Percentiles rank a stretch among this genome's conserved stretches.
These are phyloP conservation scores for Equus quagga DNA, from an alignment of 2,113 vertebrate species.

Conservation along the genomic window DNA sequence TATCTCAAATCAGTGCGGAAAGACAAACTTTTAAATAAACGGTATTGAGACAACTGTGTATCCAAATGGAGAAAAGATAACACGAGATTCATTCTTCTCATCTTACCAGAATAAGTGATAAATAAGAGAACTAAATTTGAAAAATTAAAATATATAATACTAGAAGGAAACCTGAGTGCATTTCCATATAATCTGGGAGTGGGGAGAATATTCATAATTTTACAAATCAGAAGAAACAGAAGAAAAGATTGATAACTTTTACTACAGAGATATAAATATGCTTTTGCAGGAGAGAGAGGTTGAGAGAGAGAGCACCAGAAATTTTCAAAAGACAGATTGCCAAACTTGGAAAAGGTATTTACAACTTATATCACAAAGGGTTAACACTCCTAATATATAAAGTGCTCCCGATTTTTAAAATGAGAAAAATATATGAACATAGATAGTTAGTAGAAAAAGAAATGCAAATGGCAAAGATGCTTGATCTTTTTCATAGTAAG, in stretches of 20 bases:
- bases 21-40: not conserved
- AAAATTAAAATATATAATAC: not conserved
- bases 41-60: not conserved
- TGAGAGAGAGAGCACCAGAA: not conserved
- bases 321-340: not conserved
- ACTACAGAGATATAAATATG: not conserved
- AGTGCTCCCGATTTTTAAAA: conserved; percentile 10
- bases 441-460: conserved; percentile 13
- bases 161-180: not conserved
- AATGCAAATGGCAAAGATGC: conserved; percentile 9
- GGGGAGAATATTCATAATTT: not conserved
- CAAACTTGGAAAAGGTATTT: not conserved
- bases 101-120: not conserved
- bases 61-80: not conserved
- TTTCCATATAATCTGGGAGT: not conserved
- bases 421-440: not conserved
- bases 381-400: not conserved
- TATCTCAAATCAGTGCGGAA: not conserved
- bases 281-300: not conserved
- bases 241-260: not conserved
- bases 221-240: not conserved
- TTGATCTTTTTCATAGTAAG: not conserved
- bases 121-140: not conserved
- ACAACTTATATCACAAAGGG: not conserved
- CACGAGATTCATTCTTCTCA: not conserved